phyloP scores from a whole-genome alignment of 2,888 invertebrate species.

The Caenorhabditis imperialis region DNA sequence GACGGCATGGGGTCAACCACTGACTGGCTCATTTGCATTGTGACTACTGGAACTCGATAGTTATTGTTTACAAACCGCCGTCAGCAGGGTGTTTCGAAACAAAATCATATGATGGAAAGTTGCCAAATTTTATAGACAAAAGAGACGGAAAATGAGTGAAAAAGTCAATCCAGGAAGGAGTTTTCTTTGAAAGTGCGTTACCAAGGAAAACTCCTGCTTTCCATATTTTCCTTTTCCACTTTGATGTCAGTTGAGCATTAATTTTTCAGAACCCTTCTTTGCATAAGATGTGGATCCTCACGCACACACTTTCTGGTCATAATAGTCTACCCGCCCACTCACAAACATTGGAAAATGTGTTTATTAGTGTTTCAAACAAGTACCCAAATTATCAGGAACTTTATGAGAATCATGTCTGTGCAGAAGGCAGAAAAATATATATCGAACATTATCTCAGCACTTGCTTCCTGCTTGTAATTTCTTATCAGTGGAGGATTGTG shows the following conservation, averaged over 20 bases:
- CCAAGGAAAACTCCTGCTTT: neutral
- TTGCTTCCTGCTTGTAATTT: slow-evolving; percentile 45
- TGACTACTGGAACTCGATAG: slow-evolving; percentile 1
- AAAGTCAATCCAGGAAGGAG: neutral
- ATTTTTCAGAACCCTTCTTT: slow-evolving; percentile 34
- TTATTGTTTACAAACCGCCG: slow-evolving; percentile 16
- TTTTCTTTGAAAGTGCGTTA: too few species aligned
- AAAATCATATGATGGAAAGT: neutral
- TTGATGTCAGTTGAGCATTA: slow-evolving; percentile 36
- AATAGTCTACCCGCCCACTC: slow-evolving; percentile 16
- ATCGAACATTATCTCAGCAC: slow-evolving; percentile 6
- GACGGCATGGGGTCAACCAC: slow-evolving; percentile 34
- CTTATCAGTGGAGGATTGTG: slow-evolving; percentile 33
- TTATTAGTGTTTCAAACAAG: neutral
- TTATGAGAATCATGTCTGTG: slow-evolving; percentile 1
- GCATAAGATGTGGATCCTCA: slow-evolving; percentile 46
- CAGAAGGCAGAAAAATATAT: slow-evolving; percentile 22
- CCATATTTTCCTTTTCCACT: too few species aligned
- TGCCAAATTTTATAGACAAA: too few species aligned
- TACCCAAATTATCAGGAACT: too few species aligned
- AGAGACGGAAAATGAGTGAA: too few species aligned
- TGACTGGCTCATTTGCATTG: slow-evolving; percentile 13
- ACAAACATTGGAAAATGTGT: slow-evolving; percentile 2
- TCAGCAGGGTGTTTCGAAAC: neutral
- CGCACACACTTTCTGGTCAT: slow-evolving; percentile 18